Percentiles rank a stretch among this genome's conserved stretches.
Conservation (phyloP, 2,797 vertebrate genomes). For the Lithobates pipiens region DNA sequence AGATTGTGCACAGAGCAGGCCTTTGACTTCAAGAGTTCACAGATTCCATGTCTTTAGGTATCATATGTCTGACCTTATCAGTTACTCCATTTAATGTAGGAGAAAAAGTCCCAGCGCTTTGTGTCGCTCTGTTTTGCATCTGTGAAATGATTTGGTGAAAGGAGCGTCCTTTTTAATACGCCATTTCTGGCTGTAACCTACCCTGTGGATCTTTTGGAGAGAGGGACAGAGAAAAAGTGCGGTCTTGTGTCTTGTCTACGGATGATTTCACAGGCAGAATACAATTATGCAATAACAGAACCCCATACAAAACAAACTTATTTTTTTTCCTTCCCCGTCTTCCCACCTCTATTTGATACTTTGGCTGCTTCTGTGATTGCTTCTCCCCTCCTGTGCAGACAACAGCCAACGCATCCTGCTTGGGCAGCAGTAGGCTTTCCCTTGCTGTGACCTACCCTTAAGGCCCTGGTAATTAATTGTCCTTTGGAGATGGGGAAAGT, state of each 20-base stretch:
- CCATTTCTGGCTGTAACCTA: constrained; percentile 82
- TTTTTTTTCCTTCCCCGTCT: constrained; percentile 68
- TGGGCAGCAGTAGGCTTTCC: constrained; percentile 74
- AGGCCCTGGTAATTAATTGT: constrained; percentile 89
- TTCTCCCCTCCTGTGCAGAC: constrained; percentile 68
- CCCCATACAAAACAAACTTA: constrained; percentile 78
- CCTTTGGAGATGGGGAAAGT: constrained; percentile 81
- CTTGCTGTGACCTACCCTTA: constrained; percentile 82
- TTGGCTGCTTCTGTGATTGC: constrained; percentile 78
- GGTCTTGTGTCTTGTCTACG: constrained; percentile 82
- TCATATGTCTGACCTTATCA: constrained; percentile 94
- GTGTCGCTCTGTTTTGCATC: constrained; percentile 89
- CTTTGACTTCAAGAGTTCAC: constrained; percentile 92
- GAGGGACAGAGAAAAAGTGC: neutral
- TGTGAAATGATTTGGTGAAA: constrained; percentile 88
- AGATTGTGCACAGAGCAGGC: constrained; percentile 86
- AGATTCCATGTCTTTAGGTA: constrained; percentile 94
- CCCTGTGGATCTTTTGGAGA: constrained; percentile 79
- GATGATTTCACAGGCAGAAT: constrained; percentile 84
- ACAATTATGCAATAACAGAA: constrained; percentile 81
- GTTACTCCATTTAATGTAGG: constrained; percentile 91
- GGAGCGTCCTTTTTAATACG: constrained; percentile 82
- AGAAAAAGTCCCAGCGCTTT: constrained; percentile 90
- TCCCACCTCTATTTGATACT: constrained; percentile 71
- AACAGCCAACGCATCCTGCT: constrained; percentile 75